Percentiles rank a stretch among this genome's conserved stretches.
Conservation (phyloP, 2,888 invertebrate species). For the Drosophila paramelanica region DNA sequence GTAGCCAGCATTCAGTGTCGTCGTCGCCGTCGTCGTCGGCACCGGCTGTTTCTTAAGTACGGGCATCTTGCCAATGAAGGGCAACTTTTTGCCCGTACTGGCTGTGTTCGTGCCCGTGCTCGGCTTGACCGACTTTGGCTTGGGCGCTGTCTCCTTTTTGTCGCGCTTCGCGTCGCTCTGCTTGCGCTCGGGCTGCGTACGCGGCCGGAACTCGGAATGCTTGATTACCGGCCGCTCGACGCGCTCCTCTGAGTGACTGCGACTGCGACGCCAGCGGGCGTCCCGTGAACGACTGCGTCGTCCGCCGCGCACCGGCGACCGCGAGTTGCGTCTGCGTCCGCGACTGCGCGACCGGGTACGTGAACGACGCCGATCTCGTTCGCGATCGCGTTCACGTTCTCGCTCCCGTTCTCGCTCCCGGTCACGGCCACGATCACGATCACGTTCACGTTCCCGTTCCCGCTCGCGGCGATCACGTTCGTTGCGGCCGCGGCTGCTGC, state of each 20-base stretch:
- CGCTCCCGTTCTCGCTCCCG: slow-evolving; percentile 50
- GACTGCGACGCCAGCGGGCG: slow-evolving; percentile 60
- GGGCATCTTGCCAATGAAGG: slow-evolving; percentile 94
- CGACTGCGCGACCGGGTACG: slow-evolving; percentile 70
- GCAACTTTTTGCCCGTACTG: slow-evolving; percentile 88
- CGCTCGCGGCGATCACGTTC: slow-evolving; percentile 54
- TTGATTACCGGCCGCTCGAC: slow-evolving; percentile 84
- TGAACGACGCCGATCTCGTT: slow-evolving; percentile 61
- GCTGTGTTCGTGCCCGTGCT: slow-evolving; percentile 19
- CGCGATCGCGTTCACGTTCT: slow-evolving; percentile 48
- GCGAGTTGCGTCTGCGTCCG: slow-evolving; percentile 71
- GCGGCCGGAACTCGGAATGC: slow-evolving; percentile 84
- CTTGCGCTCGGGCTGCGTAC: slow-evolving; percentile 78
- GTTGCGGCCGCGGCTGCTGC: slow-evolving; percentile 54
- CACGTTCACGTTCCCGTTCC: slow-evolving; percentile 25
- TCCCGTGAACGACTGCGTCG: slow-evolving; percentile 68
- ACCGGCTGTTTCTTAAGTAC: slow-evolving; percentile 87
- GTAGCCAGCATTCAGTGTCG: slow-evolving; percentile 32
- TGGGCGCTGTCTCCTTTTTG: slow-evolving; percentile 62
- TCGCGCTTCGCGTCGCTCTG: slow-evolving; percentile 55
- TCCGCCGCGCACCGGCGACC: slow-evolving; percentile 59
- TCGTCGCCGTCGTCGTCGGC: slow-evolving; percentile 47
- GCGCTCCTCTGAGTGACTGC: slow-evolving; percentile 64
- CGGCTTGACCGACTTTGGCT: slow-evolving; percentile 57
- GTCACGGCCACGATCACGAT: slow-evolving; percentile 43